Base-by-base conservation (phyloP, 2,797 vertebrate genomes). In the Karalla daura region DNA sequence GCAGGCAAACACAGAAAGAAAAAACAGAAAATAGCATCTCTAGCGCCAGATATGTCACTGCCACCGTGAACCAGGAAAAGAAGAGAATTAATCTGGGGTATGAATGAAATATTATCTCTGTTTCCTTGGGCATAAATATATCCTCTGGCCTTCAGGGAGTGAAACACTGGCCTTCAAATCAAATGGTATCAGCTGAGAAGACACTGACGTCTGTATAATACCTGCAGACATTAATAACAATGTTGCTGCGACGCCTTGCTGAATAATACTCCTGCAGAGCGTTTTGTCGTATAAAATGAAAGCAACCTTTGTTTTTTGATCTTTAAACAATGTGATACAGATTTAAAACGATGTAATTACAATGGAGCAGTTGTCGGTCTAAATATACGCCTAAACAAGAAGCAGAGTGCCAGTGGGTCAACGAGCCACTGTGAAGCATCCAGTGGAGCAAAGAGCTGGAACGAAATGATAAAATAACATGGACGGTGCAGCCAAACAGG, bases 191-290 rank as follows among this genome's bases (percentile, higher is more conserved):
- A 54, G 13, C 21, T 59, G 50, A 33, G 11, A 50, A 25, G 20
- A 39, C 15, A 64, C 44, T 33, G 52, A 45, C 67, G 56, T 52
- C n/a, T n/a, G n/a, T n/a, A n/a, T n/a, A n/a, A 35, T 37, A 6
- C 23, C 12, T 49, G 53, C 36, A 27, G 44, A 36, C 4, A 41
- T 46, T 8, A 21, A 21, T n/a, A 8, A 20, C 8, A 47, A 12
- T 9, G 9, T 33, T 25, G 18, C 6, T 30, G 28, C n/a, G n/a
- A n/a, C n/a, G n/a, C n/a, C n/a, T n/a, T n/a, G n/a, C n/a, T n/a
- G n/a, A n/a, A n/a, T n/a, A n/a, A n/a, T n/a, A n/a, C n/a, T 40
- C 14, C 13, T 56, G 11, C 36, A 33, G 43, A 51, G 41, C 6
- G 18, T 36, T 24, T 18, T 28, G 54, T 45, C n/a, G 23, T 45